phyloP scores from a whole-genome alignment of 2,888 invertebrate genomes.

The Syrista parreyssii region DNA sequence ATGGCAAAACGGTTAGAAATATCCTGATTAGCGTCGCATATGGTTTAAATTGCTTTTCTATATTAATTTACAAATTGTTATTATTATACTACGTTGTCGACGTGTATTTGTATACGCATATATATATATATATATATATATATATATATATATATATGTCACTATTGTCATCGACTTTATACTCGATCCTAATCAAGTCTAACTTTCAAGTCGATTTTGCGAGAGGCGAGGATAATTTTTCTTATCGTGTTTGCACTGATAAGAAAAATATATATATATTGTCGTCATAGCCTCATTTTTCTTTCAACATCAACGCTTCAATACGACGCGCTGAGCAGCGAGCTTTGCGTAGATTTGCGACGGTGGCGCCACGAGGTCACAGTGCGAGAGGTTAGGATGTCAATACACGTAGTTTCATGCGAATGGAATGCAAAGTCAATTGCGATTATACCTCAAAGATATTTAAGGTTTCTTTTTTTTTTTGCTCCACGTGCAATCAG shows the following conservation, averaged over 20 bases:
- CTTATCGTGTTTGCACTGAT: neutral
- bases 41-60: neutral
- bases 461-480: no score
- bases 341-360: neutral
- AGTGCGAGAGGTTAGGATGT: neutral
- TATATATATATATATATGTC: no score
- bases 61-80: neutral
- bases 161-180: no score
- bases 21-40: no score
- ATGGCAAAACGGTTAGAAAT: no score
- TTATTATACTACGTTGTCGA: no score
- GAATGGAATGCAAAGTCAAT: neutral
- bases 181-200: no score
- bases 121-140: no score
- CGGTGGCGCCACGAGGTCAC: neutral
- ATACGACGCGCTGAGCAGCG: neutral
- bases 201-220: no score
- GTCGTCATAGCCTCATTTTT: neutral
- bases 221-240: no score
- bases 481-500: neutral
- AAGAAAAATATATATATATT: no score
- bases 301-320: neutral
- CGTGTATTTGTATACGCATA: no score
- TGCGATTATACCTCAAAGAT: neutral
- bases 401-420: neutral